Evolutionary conservation across 2,888 invertebrate genomes (phyloP).

Genomic region (Drosophila multiciliata): DNA sequence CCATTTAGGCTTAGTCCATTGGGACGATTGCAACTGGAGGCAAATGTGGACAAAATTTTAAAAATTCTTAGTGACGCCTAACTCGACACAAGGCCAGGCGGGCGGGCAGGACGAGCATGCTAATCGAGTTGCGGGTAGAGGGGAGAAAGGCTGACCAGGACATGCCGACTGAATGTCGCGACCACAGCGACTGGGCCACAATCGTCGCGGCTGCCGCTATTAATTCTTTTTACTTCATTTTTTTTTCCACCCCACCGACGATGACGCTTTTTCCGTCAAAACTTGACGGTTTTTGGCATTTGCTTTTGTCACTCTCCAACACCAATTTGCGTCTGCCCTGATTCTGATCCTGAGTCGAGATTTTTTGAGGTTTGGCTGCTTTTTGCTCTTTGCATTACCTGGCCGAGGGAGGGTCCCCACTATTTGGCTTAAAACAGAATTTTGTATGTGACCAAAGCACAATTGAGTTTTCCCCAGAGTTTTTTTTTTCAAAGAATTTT

Average conservation of each 20-base stretch:
- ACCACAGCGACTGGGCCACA: constrained; percentile 72
- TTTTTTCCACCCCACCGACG: constrained; percentile 19
- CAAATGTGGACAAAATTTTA: constrained; percentile 74
- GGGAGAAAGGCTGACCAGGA: constrained; percentile 19
- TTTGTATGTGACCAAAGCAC: constrained; percentile 45
- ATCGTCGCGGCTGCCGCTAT: constrained; percentile 76
- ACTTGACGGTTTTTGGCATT: constrained; percentile 48
- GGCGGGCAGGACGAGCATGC: constrained; percentile 50
- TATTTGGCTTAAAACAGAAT: constrained; percentile 70
- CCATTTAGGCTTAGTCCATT: constrained; percentile 35
- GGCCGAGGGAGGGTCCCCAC: constrained; percentile 28
- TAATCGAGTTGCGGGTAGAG: constrained; percentile 70
- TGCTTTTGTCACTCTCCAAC: constrained; percentile 8
- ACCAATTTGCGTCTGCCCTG: background rate
- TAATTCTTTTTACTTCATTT: constrained; percentile 65
- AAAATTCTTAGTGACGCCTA: constrained; percentile 63
- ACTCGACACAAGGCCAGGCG: constrained; percentile 19
- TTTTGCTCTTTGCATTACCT: constrained; percentile 27
- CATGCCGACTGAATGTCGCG: constrained; percentile 56
- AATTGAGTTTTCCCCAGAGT: constrained; percentile 27
- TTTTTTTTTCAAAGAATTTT: background rate
- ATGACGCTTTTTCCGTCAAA: constrained; percentile 37
- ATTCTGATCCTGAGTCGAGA: constrained; percentile 40
- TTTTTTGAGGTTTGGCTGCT: constrained; percentile 64
- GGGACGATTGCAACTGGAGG: constrained; percentile 36